These are phyloP conservation scores for Erpetoichthys calabaricus DNA, from an alignment of 2,797 vertebrate genomes.

Conservation along the genomic window DNA sequence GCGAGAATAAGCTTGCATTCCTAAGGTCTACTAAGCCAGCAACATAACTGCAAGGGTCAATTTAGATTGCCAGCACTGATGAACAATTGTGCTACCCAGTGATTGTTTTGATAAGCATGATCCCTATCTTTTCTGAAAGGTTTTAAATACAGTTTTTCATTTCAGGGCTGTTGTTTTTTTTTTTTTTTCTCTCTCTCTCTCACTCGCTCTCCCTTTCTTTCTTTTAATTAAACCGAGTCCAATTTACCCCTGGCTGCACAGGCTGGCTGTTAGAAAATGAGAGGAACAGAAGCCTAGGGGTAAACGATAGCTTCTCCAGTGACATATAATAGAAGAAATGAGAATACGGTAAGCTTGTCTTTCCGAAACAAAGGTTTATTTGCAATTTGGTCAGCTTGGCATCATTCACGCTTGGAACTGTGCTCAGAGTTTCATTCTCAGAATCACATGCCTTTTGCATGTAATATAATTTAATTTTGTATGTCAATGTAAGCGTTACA, in stretches of 20 bases:
- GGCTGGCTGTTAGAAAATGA: constrained; percentile 23
- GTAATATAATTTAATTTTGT: constrained; percentile 4
- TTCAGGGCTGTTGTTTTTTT: constrained; percentile 19
- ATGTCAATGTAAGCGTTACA: not conserved
- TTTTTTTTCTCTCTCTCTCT: constrained; percentile 34
- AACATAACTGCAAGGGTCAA: constrained; percentile 21
- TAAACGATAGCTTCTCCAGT: constrained; percentile 26
- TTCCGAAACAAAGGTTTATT: constrained; percentile 29
- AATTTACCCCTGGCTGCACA: constrained; percentile 42
- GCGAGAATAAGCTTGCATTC: constrained; percentile 15
- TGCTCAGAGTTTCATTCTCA: not conserved
- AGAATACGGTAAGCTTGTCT: constrained; percentile 34
- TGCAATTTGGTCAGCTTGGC: constrained; percentile 24
- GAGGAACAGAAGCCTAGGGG: constrained; percentile 31
- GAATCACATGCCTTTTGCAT: not conserved
- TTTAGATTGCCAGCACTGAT: constrained; percentile 19
- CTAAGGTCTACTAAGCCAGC: constrained; percentile 12
- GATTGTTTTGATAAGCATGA: constrained; percentile 20
- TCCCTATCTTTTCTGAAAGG: constrained; percentile 31
- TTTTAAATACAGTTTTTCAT: constrained; percentile 34
- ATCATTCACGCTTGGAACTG: constrained; percentile 8
- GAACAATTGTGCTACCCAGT: constrained; percentile 7
- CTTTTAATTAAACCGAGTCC: constrained; percentile 51
- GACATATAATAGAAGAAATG: constrained; percentile 34
- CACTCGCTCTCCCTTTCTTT: not conserved